Evolutionary conservation across 64 coral and sea anemone genomes (phyloP).

Genomic region (Pocillopora verrucosa): DNA sequence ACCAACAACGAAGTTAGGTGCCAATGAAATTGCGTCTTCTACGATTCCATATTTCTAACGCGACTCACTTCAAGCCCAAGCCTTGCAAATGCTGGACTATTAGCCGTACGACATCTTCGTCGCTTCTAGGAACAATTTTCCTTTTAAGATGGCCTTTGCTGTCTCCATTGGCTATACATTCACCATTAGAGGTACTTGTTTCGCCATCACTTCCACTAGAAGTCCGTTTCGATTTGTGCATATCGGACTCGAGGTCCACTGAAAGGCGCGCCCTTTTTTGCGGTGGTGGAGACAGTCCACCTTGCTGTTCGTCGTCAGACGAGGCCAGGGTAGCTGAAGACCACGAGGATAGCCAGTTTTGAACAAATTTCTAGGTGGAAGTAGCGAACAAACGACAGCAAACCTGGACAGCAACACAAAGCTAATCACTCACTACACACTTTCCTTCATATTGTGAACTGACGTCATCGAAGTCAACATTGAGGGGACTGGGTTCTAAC

Average conservation of each 20-base stretch:
- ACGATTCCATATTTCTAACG: constrained; percentile 50
- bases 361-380: constrained; percentile 64
- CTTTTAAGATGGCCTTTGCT: constrained; percentile 88
- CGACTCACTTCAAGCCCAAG: constrained; percentile 95
- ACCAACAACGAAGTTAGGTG: constrained; percentile 50
- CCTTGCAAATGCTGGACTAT: constrained; percentile 98
- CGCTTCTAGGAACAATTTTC: constrained; percentile 77
- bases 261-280: constrained; percentile 99
- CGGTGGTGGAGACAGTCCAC: constrained; percentile 99
- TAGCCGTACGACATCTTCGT: constrained; percentile 96
- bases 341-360: constrained; percentile 96
- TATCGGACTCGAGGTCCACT: constrained; percentile 96
- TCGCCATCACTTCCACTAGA: constrained; percentile 97
- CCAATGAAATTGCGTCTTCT: constrained; percentile 56
- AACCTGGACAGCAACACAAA: constrained; percentile 83
- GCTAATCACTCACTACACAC: constrained; percentile 51
- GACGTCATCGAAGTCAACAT: constrained; percentile 82
- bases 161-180: constrained; percentile 91
- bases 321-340: constrained; percentile 99
- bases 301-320: constrained; percentile 99
- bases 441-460: constrained; percentile 96
- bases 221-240: constrained; percentile 99
- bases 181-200: constrained; percentile 96
- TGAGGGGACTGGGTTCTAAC: constrained; percentile 57
- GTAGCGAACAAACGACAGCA: constrained; percentile 66